Evolutionary conservation across 2,888 invertebrate genomes (phyloP).

Genomic region (Parnassius smintheus): DNA sequence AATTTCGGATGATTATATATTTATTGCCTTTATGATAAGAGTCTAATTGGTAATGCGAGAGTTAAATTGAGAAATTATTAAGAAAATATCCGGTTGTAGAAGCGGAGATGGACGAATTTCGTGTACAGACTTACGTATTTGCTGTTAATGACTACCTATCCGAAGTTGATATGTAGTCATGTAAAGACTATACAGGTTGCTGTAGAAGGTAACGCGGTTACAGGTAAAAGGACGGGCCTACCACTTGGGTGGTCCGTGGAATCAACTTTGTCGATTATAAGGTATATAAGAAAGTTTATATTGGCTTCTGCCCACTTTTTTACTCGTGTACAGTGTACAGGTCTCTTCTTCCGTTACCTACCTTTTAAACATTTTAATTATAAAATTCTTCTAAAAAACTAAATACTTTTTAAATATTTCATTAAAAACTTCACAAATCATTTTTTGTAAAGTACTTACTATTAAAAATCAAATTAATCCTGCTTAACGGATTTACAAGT

Average conservation of each 20-base stretch:
- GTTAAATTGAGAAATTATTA: slow-evolving; percentile 73
- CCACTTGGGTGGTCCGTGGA: slow-evolving; percentile 74
- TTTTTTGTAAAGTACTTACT: too few relatives aligned
- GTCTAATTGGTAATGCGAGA: slow-evolving; percentile 70
- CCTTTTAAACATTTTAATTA: not conserved
- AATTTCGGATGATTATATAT: slow-evolving; percentile 64
- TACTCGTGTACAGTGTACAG: slow-evolving; percentile 5
- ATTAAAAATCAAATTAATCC: too few relatives aligned
- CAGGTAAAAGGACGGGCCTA: slow-evolving; percentile 52
- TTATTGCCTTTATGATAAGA: slow-evolving; percentile 50
- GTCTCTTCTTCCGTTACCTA: slow-evolving; percentile 3
- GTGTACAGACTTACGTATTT: slow-evolving; percentile 22
- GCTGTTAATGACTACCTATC: slow-evolving; percentile 34
- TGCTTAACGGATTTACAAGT: too few relatives aligned
- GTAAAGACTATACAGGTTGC: slow-evolving; percentile 7
- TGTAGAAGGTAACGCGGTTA: slow-evolving; percentile 33
- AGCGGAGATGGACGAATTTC: slow-evolving; percentile 22
- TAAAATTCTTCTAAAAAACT: too few relatives aligned
- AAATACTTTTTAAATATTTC: too few relatives aligned
- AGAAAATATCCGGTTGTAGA: slow-evolving; percentile 44
- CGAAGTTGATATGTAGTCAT: slow-evolving; percentile 17
- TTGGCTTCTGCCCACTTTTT: slow-evolving; percentile 44
- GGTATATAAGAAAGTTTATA: slow-evolving; percentile 52
- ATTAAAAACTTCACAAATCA: too few relatives aligned
- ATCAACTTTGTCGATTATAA: slow-evolving; percentile 64